phyloP scores from a whole-genome alignment of 1,140 invertebrate species.

The Hylaeus volcanicus region DNA sequence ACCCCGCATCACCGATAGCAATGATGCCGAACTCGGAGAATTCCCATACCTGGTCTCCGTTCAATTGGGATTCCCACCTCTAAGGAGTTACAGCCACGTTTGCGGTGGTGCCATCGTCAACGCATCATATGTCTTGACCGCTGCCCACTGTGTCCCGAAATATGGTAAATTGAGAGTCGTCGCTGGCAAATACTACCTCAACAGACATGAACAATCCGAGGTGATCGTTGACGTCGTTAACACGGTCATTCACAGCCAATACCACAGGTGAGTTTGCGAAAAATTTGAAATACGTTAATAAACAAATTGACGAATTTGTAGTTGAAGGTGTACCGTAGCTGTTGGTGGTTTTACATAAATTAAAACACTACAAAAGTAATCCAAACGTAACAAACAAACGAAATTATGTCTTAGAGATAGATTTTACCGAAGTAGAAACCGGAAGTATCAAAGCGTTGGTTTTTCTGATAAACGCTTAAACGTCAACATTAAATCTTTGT shows the following conservation, averaged over 20 bases:
- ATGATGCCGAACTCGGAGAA: slow-evolving; percentile 63
- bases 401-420: too few species aligned
- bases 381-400: too few species aligned
- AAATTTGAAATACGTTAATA: too few species aligned
- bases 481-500: too few species aligned
- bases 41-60: slow-evolving; percentile 76
- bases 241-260: slow-evolving; percentile 53
- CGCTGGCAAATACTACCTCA: slow-evolving; percentile 56
- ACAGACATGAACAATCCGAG: slow-evolving; percentile 71
- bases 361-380: too few species aligned
- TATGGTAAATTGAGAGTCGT: slow-evolving; percentile 12
- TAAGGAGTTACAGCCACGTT: slow-evolving; percentile 63
- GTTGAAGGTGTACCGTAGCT: too few species aligned
- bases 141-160: slow-evolving; percentile 78
- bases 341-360: too few species aligned
- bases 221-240: slow-evolving; percentile 75
- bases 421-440: too few species aligned
- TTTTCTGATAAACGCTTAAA: too few species aligned
- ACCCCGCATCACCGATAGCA: slow-evolving; percentile 69
- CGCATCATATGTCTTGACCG: slow-evolving; percentile 79
- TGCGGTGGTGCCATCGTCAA: slow-evolving; percentile 82
- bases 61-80: slow-evolving; percentile 57
- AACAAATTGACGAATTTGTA: too few species aligned
- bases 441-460: too few species aligned
- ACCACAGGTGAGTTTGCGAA: slow-evolving; percentile 39